Conservation (phyloP, 2,113 vertebrate genomes). For the Dicaeum eximium region DNA sequence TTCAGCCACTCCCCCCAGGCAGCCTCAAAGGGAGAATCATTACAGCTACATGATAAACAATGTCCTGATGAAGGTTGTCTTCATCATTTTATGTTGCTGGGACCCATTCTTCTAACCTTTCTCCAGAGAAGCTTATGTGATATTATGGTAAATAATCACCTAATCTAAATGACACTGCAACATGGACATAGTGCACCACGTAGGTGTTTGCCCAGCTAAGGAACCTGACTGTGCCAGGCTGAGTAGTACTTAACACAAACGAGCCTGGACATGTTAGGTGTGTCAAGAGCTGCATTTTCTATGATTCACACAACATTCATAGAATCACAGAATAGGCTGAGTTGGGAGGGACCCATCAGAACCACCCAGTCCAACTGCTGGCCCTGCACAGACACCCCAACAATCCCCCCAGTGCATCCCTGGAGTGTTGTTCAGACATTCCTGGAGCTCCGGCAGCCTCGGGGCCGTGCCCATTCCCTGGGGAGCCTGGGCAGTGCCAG, state of each 20-base stretch:
- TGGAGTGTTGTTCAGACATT: fast-evolving
- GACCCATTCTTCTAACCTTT: not conserved
- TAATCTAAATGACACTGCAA: not conserved
- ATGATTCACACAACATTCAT: not conserved
- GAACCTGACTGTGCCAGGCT: not conserved
- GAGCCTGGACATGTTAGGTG: not conserved
- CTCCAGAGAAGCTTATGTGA: not conserved
- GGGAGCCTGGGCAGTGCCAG: not conserved
- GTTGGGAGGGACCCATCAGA: not conserved
- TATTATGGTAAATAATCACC: not conserved
- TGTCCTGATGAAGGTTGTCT: not conserved
- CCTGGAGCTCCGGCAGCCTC: not conserved
- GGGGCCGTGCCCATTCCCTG: fast-evolving
- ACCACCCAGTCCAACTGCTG: not conserved
- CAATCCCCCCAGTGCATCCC: not conserved
- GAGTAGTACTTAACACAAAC: not conserved
- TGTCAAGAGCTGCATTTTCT: not conserved
- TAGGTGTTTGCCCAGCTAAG: not conserved
- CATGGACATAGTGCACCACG: fast-evolving
- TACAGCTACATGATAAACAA: not conserved
- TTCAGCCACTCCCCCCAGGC: not conserved
- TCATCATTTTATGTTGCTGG: not conserved
- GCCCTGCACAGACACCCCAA: not conserved
- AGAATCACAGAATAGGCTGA: not conserved
- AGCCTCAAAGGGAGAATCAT: not conserved